phyloP scores from a whole-genome alignment of 2,888 invertebrate genomes.

The Archaeoteleia sp. region DNA sequence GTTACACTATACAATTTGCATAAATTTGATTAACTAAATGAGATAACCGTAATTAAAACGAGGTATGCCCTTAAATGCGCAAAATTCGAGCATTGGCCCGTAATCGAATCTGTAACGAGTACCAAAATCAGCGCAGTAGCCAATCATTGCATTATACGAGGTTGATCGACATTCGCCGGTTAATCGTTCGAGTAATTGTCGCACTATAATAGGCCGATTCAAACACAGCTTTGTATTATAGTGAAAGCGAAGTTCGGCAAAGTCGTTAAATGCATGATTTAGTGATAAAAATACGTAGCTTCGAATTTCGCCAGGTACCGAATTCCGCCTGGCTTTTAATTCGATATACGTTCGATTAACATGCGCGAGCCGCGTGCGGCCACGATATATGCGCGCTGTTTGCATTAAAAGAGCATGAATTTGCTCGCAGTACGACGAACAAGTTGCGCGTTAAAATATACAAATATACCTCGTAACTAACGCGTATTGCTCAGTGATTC shows the following conservation, averaged over 20 bases:
- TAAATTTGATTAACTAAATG: slow-evolving; percentile 29
- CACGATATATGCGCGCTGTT: slow-evolving; percentile 43
- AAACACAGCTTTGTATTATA: slow-evolving; percentile 57
- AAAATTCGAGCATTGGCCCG: slow-evolving; percentile 56
- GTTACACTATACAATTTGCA: slow-evolving; percentile 14
- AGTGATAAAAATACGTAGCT: slow-evolving; percentile 41
- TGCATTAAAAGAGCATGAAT: slow-evolving; percentile 51
- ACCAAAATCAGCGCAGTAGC: slow-evolving; percentile 56
- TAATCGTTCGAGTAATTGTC: slow-evolving; percentile 62
- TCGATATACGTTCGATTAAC: slow-evolving; percentile 45
- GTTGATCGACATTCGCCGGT: slow-evolving; percentile 60
- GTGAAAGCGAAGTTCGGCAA: slow-evolving; percentile 33
- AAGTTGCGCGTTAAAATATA: slow-evolving; percentile 50
- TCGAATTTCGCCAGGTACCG: slow-evolving; percentile 26
- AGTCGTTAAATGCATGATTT: slow-evolving; percentile 47
- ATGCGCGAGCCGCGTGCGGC: slow-evolving; percentile 30
- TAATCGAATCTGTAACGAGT: slow-evolving; percentile 61
- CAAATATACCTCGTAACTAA: slow-evolving; percentile 42
- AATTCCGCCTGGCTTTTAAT: slow-evolving; percentile 41
- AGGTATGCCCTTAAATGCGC: slow-evolving; percentile 35
- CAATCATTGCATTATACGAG: slow-evolving; percentile 62
- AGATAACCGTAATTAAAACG: slow-evolving; percentile 39
- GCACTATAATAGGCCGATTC: slow-evolving; percentile 54
- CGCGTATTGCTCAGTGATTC: slow-evolving; percentile 19
- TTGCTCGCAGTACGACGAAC: slow-evolving; percentile 41